These are phyloP conservation scores for Hyppa rectilinea DNA, from an alignment of 2,888 invertebrate species.

Conservation along the genomic window DNA sequence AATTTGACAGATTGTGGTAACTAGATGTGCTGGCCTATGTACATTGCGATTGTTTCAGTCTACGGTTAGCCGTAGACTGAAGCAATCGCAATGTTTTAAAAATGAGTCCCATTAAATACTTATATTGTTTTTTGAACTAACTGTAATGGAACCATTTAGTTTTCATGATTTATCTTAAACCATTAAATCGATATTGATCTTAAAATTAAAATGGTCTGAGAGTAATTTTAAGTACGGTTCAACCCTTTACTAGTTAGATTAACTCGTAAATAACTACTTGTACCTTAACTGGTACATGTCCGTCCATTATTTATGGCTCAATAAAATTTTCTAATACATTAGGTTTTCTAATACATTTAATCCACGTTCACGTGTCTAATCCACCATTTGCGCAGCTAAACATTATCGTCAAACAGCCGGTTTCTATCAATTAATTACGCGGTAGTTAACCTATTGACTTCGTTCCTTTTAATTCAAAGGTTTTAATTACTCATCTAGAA, in stretches of 20 bases:
- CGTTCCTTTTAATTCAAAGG: constrained; percentile 35
- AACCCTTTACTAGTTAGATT: constrained; percentile 11
- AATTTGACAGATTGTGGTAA: too few species aligned
- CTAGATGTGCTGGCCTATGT: too few species aligned
- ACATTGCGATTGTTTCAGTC: too few species aligned
- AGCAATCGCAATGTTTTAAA: background rate
- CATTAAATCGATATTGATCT: background rate
- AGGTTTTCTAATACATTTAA: constrained; percentile 24
- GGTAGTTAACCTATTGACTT: constrained; percentile 60
- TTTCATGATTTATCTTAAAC: background rate
- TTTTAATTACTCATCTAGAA: constrained; percentile 49
- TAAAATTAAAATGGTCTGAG: background rate
- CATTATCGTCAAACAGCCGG: constrained; percentile 32
- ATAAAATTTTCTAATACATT: constrained; percentile 35
- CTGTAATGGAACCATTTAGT: background rate
- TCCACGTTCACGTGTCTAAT: constrained; percentile 21
- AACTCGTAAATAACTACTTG: constrained; percentile 3
- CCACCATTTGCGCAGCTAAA: constrained; percentile 1
- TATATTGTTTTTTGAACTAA: background rate
- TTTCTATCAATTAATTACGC: constrained; percentile 42
- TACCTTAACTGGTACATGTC: background rate
- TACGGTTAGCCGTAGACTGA: too few species aligned
- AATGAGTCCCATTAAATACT: background rate
- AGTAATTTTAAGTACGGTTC: background rate
- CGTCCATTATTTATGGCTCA: constrained; percentile 12